These are phyloP conservation scores for Nasua narica DNA, from an alignment of 2,797 vertebrate species.

Conservation along the genomic window DNA sequence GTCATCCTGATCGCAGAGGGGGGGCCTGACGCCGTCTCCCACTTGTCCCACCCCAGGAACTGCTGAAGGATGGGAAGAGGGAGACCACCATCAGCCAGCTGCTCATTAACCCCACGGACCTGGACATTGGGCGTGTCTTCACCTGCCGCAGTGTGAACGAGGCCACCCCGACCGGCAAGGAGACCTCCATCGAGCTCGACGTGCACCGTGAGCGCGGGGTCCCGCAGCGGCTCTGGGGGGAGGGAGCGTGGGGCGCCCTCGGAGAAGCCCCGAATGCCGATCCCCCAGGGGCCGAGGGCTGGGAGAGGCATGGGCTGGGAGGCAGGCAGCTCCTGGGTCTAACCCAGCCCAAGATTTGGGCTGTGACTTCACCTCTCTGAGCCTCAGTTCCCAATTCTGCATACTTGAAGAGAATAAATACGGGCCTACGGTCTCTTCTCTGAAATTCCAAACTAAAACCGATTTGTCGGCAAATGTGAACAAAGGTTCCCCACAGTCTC, in stretches of 20 bases:
- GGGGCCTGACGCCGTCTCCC: neutral
- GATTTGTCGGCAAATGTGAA: neutral
- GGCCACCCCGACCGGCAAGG: slow-evolving; percentile 90
- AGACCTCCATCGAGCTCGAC: slow-evolving; percentile 89
- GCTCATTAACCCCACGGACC: slow-evolving; percentile 90
- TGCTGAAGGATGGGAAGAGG: slow-evolving; percentile 91
- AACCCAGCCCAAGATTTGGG: neutral
- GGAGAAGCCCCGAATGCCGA: neutral
- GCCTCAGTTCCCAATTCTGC: neutral
- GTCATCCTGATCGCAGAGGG: neutral
- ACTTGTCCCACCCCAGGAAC: slow-evolving; percentile 83
- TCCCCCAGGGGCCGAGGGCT: neutral
- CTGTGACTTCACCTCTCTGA: neutral
- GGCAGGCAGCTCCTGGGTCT: neutral
- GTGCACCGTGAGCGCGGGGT: slow-evolving; percentile 90
- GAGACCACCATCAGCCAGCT: slow-evolving; percentile 93
- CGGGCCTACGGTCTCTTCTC: neutral
- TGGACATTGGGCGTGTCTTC: slow-evolving; percentile 91
- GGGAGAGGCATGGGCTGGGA: neutral
- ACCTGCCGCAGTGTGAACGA: slow-evolving; percentile 92
- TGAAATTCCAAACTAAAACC: neutral
- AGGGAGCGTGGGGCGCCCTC: accelerated
- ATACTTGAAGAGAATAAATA: neutral
- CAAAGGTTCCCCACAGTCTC: neutral
- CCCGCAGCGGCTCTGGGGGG: neutral